Conservation (phyloP, 2,797 vertebrate genomes). For the Gymnoscopelus microlampas region DNA sequence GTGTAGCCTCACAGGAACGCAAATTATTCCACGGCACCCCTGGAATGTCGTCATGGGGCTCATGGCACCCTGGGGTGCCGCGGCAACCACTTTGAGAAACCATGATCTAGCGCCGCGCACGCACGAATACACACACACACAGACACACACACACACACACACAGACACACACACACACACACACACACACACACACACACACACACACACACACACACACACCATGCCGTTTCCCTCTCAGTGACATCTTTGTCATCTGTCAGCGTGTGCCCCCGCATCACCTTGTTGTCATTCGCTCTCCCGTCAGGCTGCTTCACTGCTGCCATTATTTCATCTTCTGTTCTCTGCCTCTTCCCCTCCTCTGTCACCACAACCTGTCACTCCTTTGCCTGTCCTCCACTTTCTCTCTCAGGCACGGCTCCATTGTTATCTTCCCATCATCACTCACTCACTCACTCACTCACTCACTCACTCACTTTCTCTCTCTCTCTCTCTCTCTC, state of each 20-base stretch:
- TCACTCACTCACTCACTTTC: too few relatives aligned
- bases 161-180: too few relatives aligned
- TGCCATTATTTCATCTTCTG: not conserved
- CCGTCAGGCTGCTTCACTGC: not conserved
- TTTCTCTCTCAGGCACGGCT: not conserved
- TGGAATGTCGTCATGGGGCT: too few relatives aligned
- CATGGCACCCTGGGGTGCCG: too few relatives aligned
- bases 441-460: too few relatives aligned
- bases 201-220: not conserved
- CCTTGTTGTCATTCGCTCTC: not conserved
- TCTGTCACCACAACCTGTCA: not conserved
- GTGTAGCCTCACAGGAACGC: too few relatives aligned
- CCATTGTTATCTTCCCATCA: too few relatives aligned
- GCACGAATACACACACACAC: not conserved
- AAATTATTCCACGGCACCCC: too few relatives aligned
- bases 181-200: constrained; percentile 1
- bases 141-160: too few relatives aligned
- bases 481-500: not conserved
- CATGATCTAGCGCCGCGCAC: too few relatives aligned
- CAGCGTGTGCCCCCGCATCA: not conserved
- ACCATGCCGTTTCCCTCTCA: too few relatives aligned
- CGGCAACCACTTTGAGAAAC: too few relatives aligned
- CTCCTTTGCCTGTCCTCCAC: not conserved
- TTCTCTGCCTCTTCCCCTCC: not conserved
- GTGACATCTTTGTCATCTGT: constrained; percentile 4